Conservation (phyloP, 2,888 invertebrate species). For the Orthosia cruda region DNA sequence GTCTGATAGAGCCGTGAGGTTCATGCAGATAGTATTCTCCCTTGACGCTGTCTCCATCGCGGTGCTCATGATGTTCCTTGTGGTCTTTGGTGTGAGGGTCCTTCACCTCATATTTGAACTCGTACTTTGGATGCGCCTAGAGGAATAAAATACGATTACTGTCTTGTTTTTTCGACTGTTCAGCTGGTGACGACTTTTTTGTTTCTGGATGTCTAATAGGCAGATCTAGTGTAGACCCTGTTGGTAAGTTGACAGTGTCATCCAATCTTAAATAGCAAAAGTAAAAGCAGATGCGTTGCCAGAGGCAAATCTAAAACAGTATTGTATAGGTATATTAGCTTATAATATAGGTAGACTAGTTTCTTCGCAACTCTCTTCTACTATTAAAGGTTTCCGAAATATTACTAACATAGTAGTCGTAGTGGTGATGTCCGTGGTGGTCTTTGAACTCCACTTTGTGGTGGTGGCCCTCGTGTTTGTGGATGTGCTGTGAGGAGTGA, state of each 20-base stretch:
- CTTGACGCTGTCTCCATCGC: conserved; percentile 67
- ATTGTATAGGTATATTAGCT: no score
- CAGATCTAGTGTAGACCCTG: no score
- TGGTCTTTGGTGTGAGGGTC: conserved; percentile 88
- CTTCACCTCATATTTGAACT: conserved; percentile 86
- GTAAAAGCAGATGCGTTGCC: no score
- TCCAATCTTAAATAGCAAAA: no score
- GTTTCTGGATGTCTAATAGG: neutral
- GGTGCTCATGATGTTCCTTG: conserved; percentile 86
- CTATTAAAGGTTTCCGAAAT: neutral
- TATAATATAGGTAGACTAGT: neutral
- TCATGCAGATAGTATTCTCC: conserved; percentile 60
- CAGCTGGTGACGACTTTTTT: neutral
- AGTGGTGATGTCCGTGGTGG: conserved; percentile 53
- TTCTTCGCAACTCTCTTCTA: no score
- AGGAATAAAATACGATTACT: neutral
- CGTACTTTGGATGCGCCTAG: conserved; percentile 77
- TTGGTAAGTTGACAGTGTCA: neutral
- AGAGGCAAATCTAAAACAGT: no score
- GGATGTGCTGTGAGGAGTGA: conserved; percentile 82
- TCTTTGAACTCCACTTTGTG: conserved; percentile 59
- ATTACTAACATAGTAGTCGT: conserved; percentile 62
- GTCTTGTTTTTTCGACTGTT: neutral
- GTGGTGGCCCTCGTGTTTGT: conserved; percentile 65
- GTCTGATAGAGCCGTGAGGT: conserved; percentile 64